phyloP scores from a whole-genome alignment of 1,140 invertebrate genomes.

The Cyclargus thomasi region DNA sequence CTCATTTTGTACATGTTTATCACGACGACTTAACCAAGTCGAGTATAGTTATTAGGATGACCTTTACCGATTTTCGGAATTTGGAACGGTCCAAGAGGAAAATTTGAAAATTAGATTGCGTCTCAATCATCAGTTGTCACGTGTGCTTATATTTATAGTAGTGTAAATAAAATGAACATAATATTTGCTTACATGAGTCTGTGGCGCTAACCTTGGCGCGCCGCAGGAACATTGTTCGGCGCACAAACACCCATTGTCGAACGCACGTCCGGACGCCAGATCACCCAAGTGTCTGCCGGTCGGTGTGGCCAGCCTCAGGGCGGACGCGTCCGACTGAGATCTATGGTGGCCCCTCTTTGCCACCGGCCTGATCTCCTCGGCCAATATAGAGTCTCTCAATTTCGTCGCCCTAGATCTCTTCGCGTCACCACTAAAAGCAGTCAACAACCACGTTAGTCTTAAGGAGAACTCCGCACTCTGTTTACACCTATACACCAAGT shows the following conservation, averaged over 20 bases:
- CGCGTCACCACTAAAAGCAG: constrained; percentile 92
- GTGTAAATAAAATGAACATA: constrained; percentile 8
- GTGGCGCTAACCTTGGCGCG: constrained; percentile 57
- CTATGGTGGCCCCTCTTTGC: constrained; percentile 81
- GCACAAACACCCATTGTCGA: constrained; percentile 96
- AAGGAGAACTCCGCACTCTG: constrained; percentile 96
- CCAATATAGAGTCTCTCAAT: constrained; percentile 90
- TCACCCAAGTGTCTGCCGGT: constrained; percentile 87
- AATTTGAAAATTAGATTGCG: background rate
- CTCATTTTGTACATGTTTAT: constrained; percentile 4
- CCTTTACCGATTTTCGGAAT: background rate
- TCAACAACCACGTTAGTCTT: constrained; percentile 95
- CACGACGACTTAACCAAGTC: background rate
- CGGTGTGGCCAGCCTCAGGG: constrained; percentile 73
- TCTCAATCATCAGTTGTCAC: background rate
- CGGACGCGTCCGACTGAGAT: constrained; percentile 93
- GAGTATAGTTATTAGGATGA: background rate
- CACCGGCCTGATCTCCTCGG: constrained; percentile 86
- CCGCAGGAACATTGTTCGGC: constrained; percentile 77
- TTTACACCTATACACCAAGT: constrained; percentile 95
- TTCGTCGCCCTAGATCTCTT: constrained; percentile 92
- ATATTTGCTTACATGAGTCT: constrained; percentile 47
- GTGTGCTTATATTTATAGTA: background rate
- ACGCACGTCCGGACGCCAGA: constrained; percentile 93
- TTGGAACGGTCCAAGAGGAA: background rate